phyloP scores from a whole-genome alignment of 2,797 vertebrate species.

The Micrastur ruficollis region DNA sequence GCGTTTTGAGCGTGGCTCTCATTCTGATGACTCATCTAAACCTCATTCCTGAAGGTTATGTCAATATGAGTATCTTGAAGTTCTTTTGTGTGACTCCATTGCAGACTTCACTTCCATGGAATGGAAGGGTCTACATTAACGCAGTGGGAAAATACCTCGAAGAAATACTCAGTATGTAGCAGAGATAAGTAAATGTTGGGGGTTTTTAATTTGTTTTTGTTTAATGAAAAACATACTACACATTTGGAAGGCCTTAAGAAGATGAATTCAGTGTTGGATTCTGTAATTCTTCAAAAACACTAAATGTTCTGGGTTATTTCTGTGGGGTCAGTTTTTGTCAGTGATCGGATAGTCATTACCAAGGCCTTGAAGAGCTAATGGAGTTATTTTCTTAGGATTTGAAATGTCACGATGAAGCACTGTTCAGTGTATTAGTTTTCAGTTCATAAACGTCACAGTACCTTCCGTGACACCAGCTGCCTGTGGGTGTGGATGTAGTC shows the following conservation, averaged over 20 bases:
- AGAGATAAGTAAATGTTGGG: not conserved
- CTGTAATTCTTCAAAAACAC: not conserved
- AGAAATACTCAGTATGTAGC: not conserved
- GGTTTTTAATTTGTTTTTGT: fast-evolving
- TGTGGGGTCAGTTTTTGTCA: not conserved
- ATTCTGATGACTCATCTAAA: not conserved
- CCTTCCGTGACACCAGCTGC: not conserved
- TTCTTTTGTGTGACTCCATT: not conserved
- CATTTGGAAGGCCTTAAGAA: not conserved
- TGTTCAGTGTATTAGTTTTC: not conserved
- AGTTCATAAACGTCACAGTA: not conserved
- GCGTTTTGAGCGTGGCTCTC: not conserved
- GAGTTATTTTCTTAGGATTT: not conserved
- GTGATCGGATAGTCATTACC: not conserved
- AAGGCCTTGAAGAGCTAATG: not conserved
- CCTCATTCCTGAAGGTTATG: not conserved
- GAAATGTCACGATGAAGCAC: not conserved
- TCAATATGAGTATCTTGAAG: not conserved
- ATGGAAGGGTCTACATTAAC: not conserved
- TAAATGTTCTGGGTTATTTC: not conserved
- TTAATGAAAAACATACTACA: not conserved
- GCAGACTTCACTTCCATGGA: not conserved
- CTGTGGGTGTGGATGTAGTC: not conserved
- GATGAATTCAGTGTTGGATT: not conserved
- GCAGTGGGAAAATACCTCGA: not conserved